Conservation (phyloP, 2,888 invertebrate species). For the Aspidapion aeneum region DNA sequence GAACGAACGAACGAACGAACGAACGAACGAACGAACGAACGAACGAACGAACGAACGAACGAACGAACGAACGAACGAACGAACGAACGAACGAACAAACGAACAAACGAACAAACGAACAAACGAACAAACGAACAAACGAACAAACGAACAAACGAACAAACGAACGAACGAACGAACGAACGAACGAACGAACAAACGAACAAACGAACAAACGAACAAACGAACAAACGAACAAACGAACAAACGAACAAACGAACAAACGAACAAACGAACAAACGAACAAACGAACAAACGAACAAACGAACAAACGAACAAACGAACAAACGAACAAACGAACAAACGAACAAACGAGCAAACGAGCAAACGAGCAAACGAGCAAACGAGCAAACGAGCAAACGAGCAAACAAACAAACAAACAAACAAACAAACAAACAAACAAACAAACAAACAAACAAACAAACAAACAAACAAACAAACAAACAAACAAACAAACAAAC, state of each 20-base stretch:
- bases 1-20: conserved; percentile 6
- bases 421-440: conserved; percentile 1
- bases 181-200: neutral
- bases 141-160: neutral
- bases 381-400: neutral
- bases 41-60: conserved; percentile 6
- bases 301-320: neutral
- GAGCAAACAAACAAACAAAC: neutral
- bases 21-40: conserved; percentile 6
- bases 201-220: neutral
- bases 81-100: neutral
- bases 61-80: conserved; percentile 5
- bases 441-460: conserved; percentile 1
- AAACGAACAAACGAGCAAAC: neutral
- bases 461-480: neutral
- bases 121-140: neutral
- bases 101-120: neutral
- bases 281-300: neutral
- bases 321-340: neutral
- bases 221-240: neutral
- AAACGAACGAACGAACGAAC: neutral
- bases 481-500: neutral
- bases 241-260: neutral
- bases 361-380: neutral
- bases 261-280: neutral